Evolutionary conservation across 2,888 invertebrate genomes (phyloP).

Genomic region (Amblyteles armatorius): DNA sequence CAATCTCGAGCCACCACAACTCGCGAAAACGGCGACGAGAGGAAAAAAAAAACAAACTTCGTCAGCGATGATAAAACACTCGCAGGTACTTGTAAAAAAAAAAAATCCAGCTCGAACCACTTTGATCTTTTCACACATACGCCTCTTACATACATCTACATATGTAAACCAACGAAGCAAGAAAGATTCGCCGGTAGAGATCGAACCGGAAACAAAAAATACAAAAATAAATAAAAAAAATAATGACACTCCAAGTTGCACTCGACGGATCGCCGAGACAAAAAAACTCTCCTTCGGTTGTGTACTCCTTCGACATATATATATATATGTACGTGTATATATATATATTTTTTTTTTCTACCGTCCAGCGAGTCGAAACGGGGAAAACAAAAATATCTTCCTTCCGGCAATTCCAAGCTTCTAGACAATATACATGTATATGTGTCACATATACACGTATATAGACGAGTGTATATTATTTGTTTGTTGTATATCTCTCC

Average conservation of each 20-base stretch:
- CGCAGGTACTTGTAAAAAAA: constrained; percentile 2
- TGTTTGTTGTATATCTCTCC: neutral
- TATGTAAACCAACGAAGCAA: neutral
- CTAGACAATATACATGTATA: constrained; percentile 46
- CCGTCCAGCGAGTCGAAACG: constrained; percentile 35
- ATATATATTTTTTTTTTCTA: neutral
- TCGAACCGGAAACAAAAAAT: neutral
- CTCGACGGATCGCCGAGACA: constrained; percentile 1
- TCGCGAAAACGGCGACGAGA: neutral
- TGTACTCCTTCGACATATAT: neutral
- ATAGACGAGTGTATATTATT: constrained; percentile 5
- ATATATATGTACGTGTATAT: too few relatives aligned
- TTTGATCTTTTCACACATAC: neutral
- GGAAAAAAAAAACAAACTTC: constrained; percentile 25
- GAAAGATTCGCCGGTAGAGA: constrained; percentile 10
- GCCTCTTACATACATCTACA: neutral
- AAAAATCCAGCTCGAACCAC: constrained; percentile 7
- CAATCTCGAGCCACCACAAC: neutral
- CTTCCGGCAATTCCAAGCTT: neutral
- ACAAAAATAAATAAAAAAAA: neutral
- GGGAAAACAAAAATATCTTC: constrained; percentile 33
- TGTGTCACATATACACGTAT: neutral
- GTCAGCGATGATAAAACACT: constrained; percentile 17
- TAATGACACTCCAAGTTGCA: constrained; percentile 14
- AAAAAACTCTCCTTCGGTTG: constrained; percentile 6